Percentiles rank a stretch among this genome's conserved stretches.
Evolutionary conservation across 2,113 vertebrate species (phyloP).

Genomic region (Symphodus melops): DNA sequence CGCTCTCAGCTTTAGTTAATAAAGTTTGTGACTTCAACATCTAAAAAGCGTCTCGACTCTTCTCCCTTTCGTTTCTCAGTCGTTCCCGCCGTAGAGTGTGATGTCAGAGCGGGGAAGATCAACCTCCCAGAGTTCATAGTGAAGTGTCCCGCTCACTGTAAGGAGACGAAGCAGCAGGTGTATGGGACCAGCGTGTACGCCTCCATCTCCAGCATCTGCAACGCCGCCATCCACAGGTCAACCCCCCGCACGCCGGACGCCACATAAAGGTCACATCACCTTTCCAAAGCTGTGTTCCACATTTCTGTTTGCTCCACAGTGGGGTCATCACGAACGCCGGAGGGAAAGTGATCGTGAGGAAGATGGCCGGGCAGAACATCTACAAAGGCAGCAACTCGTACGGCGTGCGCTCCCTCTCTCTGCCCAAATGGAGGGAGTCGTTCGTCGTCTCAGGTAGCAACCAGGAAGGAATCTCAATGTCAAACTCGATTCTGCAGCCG

Average conservation of each 20-base stretch:
- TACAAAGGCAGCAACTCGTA: conserved; percentile 92
- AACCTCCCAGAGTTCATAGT: conserved; percentile 93
- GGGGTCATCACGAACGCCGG: conserved; percentile 91
- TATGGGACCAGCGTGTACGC: conserved; percentile 93
- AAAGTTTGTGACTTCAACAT: no score
- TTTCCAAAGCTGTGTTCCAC: not conserved
- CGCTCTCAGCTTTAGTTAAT: no score
- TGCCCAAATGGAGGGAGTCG: conserved; percentile 95
- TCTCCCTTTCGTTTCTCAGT: conserved; percentile 75
- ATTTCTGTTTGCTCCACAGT: conserved; percentile 72
- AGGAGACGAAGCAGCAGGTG: conserved; percentile 90
- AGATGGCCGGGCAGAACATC: conserved; percentile 90
- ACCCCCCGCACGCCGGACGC: not conserved
- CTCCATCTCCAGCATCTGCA: conserved; percentile 97
- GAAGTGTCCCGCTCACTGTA: conserved; percentile 92
- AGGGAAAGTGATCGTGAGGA: conserved; percentile 94
- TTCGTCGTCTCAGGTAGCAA: conserved; percentile 91
- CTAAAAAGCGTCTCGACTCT: no score
- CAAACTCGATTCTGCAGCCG: not conserved
- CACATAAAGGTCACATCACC: not conserved
- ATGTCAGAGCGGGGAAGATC: conserved; percentile 93
- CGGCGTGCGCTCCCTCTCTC: conserved; percentile 89
- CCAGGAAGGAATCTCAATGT: not conserved
- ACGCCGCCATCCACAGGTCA: conserved; percentile 95
- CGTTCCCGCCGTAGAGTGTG: conserved; percentile 91